A percentile compares a stretch with the other conserved stretches of the same genome.
Evolutionary conservation across 2,797 vertebrate species (phyloP).

Genomic region (Nasua narica): DNA sequence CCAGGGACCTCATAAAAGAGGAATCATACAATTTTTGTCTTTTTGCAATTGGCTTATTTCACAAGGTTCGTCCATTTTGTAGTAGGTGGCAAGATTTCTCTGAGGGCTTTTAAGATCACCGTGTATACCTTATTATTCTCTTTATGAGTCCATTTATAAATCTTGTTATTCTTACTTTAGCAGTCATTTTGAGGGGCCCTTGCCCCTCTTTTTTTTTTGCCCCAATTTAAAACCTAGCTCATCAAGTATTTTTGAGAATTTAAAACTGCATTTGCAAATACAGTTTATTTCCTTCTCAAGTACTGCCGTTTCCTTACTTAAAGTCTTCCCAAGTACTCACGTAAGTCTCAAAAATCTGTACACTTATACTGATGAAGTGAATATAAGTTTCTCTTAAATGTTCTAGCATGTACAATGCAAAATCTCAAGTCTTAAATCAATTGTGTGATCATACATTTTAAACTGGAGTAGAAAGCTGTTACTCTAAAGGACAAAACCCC

Average conservation of each 20-base stretch:
- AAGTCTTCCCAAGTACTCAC: background rate
- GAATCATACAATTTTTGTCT: background rate
- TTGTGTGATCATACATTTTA: background rate
- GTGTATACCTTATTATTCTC: background rate
- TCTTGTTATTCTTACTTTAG: background rate
- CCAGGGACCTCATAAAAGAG: background rate
- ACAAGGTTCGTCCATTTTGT: background rate
- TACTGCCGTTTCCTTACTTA: slow-evolving; percentile 23
- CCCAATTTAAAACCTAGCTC: background rate
- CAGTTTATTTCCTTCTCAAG: slow-evolving; percentile 34
- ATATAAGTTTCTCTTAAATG: background rate
- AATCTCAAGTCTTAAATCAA: background rate
- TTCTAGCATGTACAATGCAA: background rate
- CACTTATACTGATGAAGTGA: background rate
- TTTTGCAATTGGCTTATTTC: background rate
- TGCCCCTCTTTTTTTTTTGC: slow-evolving; percentile 4
- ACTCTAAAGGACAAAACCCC: background rate
- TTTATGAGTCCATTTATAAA: background rate
- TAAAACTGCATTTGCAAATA: background rate
- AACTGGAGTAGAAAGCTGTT: background rate
- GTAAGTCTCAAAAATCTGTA: background rate
- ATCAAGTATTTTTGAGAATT: slow-evolving; percentile 7
- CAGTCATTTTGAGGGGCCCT: background rate
- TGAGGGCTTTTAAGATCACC: background rate
- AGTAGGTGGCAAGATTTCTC: background rate